Evolutionary conservation across 2,888 invertebrate species (phyloP).

Genomic region (Stramonita haemastoma): DNA sequence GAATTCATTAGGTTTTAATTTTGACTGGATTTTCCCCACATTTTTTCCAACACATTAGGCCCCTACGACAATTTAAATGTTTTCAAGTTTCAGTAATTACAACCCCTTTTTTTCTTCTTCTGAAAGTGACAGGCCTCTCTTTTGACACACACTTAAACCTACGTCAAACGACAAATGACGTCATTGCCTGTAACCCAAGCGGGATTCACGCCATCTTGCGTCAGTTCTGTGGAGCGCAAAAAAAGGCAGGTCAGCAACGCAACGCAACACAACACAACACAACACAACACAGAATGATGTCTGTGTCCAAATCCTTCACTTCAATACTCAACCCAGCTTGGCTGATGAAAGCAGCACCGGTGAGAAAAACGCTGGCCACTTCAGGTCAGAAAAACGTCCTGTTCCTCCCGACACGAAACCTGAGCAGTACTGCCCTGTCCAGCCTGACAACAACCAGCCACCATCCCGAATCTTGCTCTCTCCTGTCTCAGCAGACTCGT

Average conservation of each 20-base stretch:
- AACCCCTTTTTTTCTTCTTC: no score
- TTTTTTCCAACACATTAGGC: no score
- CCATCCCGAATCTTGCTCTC: slow-evolving; percentile 37
- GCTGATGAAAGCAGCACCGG: slow-evolving; percentile 48
- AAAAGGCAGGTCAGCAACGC: background rate
- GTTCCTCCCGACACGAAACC: slow-evolving; percentile 34
- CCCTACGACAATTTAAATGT: no score
- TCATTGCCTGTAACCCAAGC: background rate
- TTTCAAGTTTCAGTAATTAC: no score
- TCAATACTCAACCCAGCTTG: background rate
- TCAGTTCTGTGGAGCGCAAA: background rate
- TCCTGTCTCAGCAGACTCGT: slow-evolving; percentile 80
- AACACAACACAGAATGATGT: slow-evolving; percentile 2
- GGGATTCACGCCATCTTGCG: background rate
- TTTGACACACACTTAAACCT: background rate
- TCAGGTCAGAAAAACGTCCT: slow-evolving; percentile 49
- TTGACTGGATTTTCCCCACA: no score
- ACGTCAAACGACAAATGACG: background rate
- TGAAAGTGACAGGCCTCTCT: no score
- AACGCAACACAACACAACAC: no score
- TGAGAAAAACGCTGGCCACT: slow-evolving; percentile 51
- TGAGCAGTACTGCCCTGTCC: slow-evolving; percentile 48
- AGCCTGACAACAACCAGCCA: slow-evolving; percentile 38
- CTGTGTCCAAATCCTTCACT: background rate
- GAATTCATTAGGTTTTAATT: no score